Conservation (phyloP, 1,140 invertebrate genomes). For the Pogonus chalceus region DNA sequence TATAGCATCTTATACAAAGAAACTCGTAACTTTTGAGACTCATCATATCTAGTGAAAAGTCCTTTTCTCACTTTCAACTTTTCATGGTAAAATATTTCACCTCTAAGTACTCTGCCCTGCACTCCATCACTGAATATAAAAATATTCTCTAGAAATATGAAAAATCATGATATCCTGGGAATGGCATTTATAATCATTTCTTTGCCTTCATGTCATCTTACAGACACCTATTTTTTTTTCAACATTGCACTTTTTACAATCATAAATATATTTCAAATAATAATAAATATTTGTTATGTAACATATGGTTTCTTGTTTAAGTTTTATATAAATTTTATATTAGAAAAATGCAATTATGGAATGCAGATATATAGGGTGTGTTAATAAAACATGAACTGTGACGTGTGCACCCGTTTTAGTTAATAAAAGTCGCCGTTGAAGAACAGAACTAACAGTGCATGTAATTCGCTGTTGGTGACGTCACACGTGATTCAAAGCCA, state of each 20-base stretch:
- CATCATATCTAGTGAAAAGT: too few species aligned
- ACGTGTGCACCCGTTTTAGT: background rate
- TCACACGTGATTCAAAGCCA: background rate
- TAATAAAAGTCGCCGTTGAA: background rate
- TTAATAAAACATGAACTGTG: background rate
- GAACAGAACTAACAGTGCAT: slow-evolving; percentile 4
- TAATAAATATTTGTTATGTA: too few species aligned
- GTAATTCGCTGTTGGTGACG: slow-evolving; percentile 1
- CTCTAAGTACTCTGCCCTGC: background rate
- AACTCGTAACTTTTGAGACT: too few species aligned
- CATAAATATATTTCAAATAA: too few species aligned
- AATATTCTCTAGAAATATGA: background rate
- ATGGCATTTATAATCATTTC: background rate
- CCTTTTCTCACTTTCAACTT: background rate
- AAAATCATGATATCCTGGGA: background rate
- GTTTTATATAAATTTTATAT: too few species aligned
- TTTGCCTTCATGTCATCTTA: background rate
- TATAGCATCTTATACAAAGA: too few species aligned
- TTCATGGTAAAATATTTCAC: background rate
- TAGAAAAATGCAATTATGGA: too few species aligned
- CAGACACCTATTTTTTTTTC: too few species aligned
- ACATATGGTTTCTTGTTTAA: too few species aligned
- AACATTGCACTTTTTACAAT: too few species aligned
- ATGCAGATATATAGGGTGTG: too few species aligned
- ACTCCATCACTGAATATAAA: background rate